A percentile compares a stretch with the other conserved stretches of the same genome.
These are phyloP conservation scores for Semnornis frantzii DNA, from an alignment of 2,113 vertebrate species.

Conservation along the genomic window DNA sequence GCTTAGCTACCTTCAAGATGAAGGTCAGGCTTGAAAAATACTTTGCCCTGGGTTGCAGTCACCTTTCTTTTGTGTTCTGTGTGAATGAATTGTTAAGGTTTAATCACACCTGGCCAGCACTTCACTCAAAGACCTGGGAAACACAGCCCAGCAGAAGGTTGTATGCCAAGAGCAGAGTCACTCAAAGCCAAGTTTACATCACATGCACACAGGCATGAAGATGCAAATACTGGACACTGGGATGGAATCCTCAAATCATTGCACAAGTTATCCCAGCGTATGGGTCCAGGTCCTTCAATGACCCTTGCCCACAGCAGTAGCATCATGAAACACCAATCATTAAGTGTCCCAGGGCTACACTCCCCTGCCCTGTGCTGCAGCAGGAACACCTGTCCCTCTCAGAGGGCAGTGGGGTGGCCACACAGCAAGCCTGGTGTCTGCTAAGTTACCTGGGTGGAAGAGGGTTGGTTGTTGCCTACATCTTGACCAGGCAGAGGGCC, in stretches of 20 bases:
- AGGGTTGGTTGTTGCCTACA: background rate
- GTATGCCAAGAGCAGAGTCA: background rate
- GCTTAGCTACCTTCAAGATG: conserved; percentile 12
- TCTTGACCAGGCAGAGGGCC: rapidly evolving
- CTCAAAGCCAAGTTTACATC: background rate
- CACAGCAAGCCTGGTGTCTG: background rate
- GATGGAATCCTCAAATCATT: background rate
- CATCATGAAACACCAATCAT: rapidly evolving
- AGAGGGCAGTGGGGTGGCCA: background rate
- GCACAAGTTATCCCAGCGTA: rapidly evolving
- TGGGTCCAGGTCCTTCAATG: background rate
- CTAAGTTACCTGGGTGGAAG: background rate
- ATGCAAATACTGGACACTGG: rapidly evolving
- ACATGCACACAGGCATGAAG: background rate
- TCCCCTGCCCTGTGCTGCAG: background rate
- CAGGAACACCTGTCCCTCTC: too few relatives aligned
- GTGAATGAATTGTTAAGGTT: background rate
- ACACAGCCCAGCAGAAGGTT: background rate
- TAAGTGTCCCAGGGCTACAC: background rate
- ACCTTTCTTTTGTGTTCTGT: background rate
- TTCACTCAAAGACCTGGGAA: background rate
- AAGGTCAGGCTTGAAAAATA: conserved; percentile 36
- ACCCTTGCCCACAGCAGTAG: background rate
- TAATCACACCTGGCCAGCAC: background rate
- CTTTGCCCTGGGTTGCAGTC: background rate